Conservation (phyloP, 1,140 invertebrate genomes). For the Trichonephila clavipes region DNA sequence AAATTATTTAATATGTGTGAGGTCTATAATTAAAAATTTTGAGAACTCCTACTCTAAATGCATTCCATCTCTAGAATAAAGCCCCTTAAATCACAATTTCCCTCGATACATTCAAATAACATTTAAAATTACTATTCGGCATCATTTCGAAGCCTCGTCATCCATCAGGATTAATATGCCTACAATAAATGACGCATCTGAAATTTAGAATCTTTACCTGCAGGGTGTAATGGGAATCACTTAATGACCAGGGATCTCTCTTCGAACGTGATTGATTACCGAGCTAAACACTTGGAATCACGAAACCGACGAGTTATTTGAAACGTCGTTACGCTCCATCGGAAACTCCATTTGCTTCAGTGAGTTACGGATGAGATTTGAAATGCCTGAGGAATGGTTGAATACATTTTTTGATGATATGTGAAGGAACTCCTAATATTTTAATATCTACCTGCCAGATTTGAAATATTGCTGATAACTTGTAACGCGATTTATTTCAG, state of each 20-base stretch:
- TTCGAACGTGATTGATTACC: neutral
- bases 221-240: neutral
- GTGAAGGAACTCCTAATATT: no score
- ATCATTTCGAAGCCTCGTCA: neutral
- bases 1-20: no score
- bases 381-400: no score
- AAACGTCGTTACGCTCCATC: neutral
- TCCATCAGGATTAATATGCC: neutral
- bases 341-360: neutral
- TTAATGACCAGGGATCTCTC: neutral
- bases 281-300: neutral
- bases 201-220: neutral
- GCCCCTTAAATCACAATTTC: no score
- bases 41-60: no score
- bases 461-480: no score
- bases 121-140: neutral
- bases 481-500: no score
- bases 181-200: neutral
- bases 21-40: no score
- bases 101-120: neutral
- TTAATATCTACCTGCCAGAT: no score
- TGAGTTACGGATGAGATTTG: neutral
- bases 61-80: no score
- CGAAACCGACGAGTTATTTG: neutral
- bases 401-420: no score